These are phyloP conservation scores for Stylophora pistillata DNA, from an alignment of 64 coral and sea anemone species.

Conservation along the genomic window DNA sequence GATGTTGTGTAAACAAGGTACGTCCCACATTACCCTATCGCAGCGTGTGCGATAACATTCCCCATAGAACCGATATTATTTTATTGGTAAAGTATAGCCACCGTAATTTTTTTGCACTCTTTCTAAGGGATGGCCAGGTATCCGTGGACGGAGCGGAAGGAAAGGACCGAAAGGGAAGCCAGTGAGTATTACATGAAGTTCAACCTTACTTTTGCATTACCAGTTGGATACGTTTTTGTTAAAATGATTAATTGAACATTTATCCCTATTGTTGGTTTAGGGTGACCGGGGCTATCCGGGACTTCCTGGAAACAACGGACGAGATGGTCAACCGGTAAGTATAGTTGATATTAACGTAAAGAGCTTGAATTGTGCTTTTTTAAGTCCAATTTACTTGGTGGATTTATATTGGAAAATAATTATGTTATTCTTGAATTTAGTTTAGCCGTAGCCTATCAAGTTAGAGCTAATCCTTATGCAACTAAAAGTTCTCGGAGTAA, in stretches of 20 bases:
- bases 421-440: too few relatives aligned
- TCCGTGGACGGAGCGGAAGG: background rate
- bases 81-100: too few relatives aligned
- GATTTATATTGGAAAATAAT: too few relatives aligned
- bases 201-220: background rate
- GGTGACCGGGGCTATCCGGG: background rate
- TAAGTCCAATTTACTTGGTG: too few relatives aligned
- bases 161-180: conserved; percentile 27
- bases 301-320: background rate
- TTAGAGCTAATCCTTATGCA: too few relatives aligned
- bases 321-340: conserved; percentile 25
- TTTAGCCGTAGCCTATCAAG: too few relatives aligned
- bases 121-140: conserved; percentile 19
- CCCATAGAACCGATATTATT: too few relatives aligned
- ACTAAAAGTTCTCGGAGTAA: too few relatives aligned
- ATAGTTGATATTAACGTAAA: background rate
- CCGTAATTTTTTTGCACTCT: background rate
- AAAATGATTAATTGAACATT: background rate
- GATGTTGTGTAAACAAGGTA: too few relatives aligned
- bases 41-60: too few relatives aligned
- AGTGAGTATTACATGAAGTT: background rate
- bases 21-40: too few relatives aligned
- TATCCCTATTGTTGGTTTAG: background rate
- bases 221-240: background rate
- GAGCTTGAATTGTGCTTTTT: too few relatives aligned